Conservation (phyloP, 2,113 vertebrate genomes). For the Seriola aureovittata region DNA sequence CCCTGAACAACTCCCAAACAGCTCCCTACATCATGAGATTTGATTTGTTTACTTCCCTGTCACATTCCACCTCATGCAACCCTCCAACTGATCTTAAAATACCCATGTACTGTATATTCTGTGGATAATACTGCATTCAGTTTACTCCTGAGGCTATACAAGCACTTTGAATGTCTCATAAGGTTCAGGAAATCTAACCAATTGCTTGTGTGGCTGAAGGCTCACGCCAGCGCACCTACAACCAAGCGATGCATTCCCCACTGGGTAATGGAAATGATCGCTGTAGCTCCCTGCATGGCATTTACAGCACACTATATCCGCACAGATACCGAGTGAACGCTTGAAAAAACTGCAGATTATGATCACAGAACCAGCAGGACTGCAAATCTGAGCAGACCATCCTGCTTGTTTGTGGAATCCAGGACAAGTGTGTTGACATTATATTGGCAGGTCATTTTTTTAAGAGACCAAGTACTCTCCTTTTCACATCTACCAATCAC, state of each 20-base stretch:
- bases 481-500: neutral
- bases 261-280: constrained; percentile 47
- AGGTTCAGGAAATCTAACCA: constrained; percentile 30
- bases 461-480: neutral
- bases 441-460: neutral
- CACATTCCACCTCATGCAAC: constrained; percentile 9
- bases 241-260: constrained; percentile 4
- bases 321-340: constrained; percentile 24
- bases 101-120: neutral
- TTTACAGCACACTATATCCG: constrained; percentile 28
- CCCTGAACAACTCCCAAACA: neutral
- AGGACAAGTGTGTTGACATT: neutral
- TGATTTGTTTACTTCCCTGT: neutral
- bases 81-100: constrained; percentile 17
- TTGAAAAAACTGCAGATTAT: constrained; percentile 43
- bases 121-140: neutral
- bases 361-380: constrained; percentile 16
- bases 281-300: constrained; percentile 41
- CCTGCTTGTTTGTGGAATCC: neutral
- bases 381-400: constrained; percentile 15
- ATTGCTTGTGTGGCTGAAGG: constrained; percentile 24
- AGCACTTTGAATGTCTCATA: constrained; percentile 25
- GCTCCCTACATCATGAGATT: neutral
- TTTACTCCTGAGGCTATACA: neutral
- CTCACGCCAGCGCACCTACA: constrained; percentile 23